These are phyloP conservation scores for Naso thynnoides DNA, from an alignment of 2,797 vertebrate genomes.

Conservation along the genomic window DNA sequence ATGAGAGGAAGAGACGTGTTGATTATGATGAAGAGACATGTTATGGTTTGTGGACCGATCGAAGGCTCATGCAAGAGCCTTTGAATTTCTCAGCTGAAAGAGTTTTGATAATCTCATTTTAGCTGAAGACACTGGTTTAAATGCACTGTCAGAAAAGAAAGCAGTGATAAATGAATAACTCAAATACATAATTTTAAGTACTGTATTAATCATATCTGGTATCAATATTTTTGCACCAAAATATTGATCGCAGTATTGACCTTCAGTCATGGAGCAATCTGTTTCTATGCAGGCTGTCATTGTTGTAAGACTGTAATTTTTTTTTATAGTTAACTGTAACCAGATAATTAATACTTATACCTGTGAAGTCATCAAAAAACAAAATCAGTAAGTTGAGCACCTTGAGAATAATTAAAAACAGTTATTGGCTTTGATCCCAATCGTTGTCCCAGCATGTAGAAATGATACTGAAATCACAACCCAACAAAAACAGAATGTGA, in stretches of 20 bases:
- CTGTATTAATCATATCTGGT: neutral
- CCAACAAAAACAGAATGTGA: too few species aligned
- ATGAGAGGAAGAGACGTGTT: slow-evolving; percentile 8
- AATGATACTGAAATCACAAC: too few species aligned
- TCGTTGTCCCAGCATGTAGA: too few species aligned
- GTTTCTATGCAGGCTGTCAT: neutral
- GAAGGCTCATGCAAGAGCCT: neutral
- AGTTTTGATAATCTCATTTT: neutral
- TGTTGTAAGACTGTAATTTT: neutral
- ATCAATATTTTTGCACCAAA: neutral
- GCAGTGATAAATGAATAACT: neutral
- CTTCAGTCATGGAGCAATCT: neutral
- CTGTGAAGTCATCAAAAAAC: neutral
- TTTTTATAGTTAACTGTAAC: neutral
- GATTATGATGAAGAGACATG: slow-evolving; percentile 4
- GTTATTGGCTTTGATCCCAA: too few species aligned
- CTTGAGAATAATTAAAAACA: too few species aligned
- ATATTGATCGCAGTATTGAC: neutral
- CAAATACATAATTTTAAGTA: neutral
- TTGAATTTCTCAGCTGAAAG: neutral
- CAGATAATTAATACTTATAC: neutral
- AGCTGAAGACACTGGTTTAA: neutral
- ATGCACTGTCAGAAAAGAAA: neutral
- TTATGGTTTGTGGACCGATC: neutral
- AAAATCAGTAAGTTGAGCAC: neutral